phyloP scores from a whole-genome alignment of 2,113 vertebrate genomes.

The Leucosticte australis region DNA sequence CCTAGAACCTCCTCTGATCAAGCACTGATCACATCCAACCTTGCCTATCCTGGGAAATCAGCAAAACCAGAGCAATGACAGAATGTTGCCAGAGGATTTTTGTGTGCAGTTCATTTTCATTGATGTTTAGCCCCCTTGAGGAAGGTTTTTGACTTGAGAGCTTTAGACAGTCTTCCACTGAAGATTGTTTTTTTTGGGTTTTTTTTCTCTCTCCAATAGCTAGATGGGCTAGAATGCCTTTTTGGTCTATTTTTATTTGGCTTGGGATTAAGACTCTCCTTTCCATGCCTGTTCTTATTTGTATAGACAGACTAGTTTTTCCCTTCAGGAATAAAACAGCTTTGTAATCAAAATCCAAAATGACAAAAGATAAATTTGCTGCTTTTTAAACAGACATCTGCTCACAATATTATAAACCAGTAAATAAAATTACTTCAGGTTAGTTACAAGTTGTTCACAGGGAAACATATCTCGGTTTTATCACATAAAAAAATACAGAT shows the following conservation, averaged over 20 bases:
- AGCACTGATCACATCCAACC: not conserved
- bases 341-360: slow-evolving; percentile 20
- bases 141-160: not conserved
- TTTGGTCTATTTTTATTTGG: not conserved
- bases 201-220: not conserved
- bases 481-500: not conserved
- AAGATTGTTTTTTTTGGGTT: not conserved
- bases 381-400: slow-evolving; percentile 1
- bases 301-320: not conserved
- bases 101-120: not conserved
- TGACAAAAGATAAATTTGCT: not conserved
- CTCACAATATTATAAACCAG: not conserved
- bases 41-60: not conserved
- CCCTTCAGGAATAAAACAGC: not conserved
- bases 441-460: not conserved
- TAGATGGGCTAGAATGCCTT: not conserved
- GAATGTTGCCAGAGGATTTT: not conserved
- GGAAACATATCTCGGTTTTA: not conserved
- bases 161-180: not conserved
- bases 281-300: not conserved
- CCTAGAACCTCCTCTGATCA: not conserved
- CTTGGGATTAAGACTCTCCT: not conserved
- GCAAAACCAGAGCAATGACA: not conserved
- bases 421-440: not conserved
- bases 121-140: not conserved